Evolutionary conservation across 2,888 invertebrate species (phyloP).

Genomic region (Conus canariensis): DNA sequence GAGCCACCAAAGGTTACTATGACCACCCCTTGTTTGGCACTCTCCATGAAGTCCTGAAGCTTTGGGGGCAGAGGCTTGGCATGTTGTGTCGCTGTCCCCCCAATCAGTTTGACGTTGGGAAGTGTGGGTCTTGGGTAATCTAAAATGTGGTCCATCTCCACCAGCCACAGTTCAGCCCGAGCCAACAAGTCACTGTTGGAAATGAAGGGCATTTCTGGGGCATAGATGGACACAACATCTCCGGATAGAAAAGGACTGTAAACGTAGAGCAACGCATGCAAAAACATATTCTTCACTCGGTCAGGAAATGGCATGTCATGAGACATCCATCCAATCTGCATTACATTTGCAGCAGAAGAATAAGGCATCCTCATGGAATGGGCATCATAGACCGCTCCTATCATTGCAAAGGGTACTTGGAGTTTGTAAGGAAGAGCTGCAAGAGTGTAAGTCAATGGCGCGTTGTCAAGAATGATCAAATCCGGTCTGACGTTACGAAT

Average conservation of each 20-base stretch:
- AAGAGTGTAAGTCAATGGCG: constrained; percentile 27
- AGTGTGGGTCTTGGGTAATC: constrained; percentile 53
- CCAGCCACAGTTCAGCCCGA: constrained; percentile 45
- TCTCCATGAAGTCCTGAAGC: constrained; percentile 49
- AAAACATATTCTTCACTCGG: background rate
- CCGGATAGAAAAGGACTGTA: no score
- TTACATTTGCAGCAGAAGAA: background rate
- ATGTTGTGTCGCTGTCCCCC: constrained; percentile 54
- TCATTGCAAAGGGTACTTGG: constrained; percentile 32
- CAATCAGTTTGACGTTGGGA: constrained; percentile 55
- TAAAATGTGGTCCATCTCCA: constrained; percentile 54
- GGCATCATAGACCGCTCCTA: constrained; percentile 34
- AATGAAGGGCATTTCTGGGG: constrained; percentile 49
- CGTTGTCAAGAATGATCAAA: background rate
- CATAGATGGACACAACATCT: constrained; percentile 38
- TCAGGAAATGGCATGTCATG: constrained; percentile 32
- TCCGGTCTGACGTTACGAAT: background rate
- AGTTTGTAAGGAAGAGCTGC: constrained; percentile 40
- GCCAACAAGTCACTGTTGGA: constrained; percentile 36
- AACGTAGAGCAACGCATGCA: background rate
- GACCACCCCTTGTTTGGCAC: constrained; percentile 51
- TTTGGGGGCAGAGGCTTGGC: constrained; percentile 48
- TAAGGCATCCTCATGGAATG: background rate
- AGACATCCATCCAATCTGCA: background rate
- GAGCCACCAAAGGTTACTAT: constrained; percentile 57